Evolutionary conservation across 2,888 invertebrate species (phyloP), one percentile per base, ranked within the genome.

Genomic region (Rhynchonema sp.): DNA sequence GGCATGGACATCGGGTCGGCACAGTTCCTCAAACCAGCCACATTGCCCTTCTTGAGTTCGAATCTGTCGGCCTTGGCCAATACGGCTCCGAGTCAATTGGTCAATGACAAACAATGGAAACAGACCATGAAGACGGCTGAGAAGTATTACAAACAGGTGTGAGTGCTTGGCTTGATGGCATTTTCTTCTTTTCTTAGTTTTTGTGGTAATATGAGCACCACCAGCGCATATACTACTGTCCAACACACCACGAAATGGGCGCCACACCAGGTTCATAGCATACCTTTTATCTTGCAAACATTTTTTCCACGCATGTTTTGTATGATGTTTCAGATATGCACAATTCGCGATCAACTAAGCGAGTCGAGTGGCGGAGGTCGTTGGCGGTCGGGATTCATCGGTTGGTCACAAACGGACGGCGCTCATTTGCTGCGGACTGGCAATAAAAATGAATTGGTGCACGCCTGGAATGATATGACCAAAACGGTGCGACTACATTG

Each of bases 1-100:
- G 76, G 78, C 9, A 64, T 79, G 63, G 96, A 98, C 70, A 84
- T 96, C 56, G 78, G 83, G 0, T 88, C 87, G 74, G 83, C 86
- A 0, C 85, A 86, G 66, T 94, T 86, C 73, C 78, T 98, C 22
- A 83, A 82, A 58, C 71, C 81, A 49, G 81, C 84, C 57, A 85
- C 86, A 68, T 77, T 89, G 46, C 78, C 80, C 25, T 89, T 96
- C 72, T 78, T 98, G 9, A 80, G 83, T n/a, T 81, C 84, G 30
- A 98, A 98, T 66, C 80, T 59, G 76, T 13, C n/a, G 49, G 49
- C 49, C 49, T 13, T 20, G 13, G 49, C 49, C 3, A 13, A n/a
- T 3, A 49, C n/a, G 49, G n/a, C n/a, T n/a, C 3, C 13, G 3
- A n/a, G 23, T n/a, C 9, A 17, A n/a, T 3, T 49, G 3, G 23